A percentile compares a stretch with the other conserved stretches of the same genome.
phyloP scores from a whole-genome alignment of 2,113 vertebrate species.

The Seriola rivoliana region DNA sequence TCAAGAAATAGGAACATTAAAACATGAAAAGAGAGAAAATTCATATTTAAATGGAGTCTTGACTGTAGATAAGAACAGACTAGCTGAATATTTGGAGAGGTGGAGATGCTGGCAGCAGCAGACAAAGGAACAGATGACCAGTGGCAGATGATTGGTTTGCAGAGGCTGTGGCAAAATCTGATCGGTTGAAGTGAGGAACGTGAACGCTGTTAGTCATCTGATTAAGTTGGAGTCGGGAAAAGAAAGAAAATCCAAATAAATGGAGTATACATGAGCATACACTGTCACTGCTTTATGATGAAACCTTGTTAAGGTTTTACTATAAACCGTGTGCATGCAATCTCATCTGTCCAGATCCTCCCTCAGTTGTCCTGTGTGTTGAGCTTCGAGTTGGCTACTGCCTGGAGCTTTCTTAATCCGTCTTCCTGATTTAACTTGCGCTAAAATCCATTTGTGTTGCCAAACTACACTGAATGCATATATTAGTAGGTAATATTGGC shows the following conservation, averaged over 20 bases:
- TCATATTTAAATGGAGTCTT: no score
- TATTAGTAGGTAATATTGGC: background rate
- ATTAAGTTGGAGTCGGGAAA: background rate
- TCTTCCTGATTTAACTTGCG: background rate
- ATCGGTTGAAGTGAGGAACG: background rate
- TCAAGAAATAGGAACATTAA: background rate
- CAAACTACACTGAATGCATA: background rate
- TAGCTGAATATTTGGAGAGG: background rate
- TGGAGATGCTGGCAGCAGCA: no score
- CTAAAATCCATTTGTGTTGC: constrained; percentile 2
- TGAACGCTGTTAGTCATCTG: background rate
- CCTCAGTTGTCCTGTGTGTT: constrained; percentile 5
- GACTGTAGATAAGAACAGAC: background rate
- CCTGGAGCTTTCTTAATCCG: background rate
- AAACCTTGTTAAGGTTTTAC: background rate
- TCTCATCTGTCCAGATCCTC: background rate
- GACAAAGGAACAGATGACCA: background rate
- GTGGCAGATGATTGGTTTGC: background rate
- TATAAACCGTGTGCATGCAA: background rate
- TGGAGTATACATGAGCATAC: no score
- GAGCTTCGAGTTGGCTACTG: constrained; percentile 1
- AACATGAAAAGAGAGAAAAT: no score
- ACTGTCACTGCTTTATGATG: background rate
- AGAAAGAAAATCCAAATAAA: background rate
- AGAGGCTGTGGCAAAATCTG: background rate